These are phyloP conservation scores for Drosophila neonasuta DNA, from an alignment of 2,888 invertebrate genomes.

Conservation along the genomic window DNA sequence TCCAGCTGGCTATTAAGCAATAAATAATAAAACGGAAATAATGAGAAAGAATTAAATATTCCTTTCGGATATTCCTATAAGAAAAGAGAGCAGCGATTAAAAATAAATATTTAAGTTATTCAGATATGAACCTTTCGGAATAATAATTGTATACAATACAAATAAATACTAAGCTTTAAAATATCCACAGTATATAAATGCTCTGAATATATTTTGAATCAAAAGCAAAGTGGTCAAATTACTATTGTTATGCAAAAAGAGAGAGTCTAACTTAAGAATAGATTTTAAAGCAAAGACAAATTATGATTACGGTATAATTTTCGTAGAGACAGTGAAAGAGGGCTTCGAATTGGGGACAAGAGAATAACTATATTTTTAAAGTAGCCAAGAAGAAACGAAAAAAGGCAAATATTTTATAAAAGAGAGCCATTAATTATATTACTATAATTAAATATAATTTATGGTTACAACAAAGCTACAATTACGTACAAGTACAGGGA, in stretches of 20 bases:
- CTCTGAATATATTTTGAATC: background rate
- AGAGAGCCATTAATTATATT: background rate
- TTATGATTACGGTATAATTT: constrained; percentile 1
- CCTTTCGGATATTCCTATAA: background rate
- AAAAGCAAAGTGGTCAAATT: background rate
- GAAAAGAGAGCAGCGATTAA: background rate
- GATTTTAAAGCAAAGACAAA: background rate
- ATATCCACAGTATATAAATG: no score
- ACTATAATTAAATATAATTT: constrained; percentile 4
- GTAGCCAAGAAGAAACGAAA: background rate
- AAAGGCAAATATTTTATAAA: background rate
- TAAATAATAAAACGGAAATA: background rate
- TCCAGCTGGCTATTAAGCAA: background rate
- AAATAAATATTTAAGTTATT: background rate
- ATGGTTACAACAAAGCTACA: no score
- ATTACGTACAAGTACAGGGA: no score
- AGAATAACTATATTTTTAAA: background rate
- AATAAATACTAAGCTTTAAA: background rate
- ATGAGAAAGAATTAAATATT: background rate
- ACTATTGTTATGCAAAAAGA: constrained; percentile 3
- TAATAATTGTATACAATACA: background rate
- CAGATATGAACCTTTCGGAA: background rate
- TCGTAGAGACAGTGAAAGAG: background rate
- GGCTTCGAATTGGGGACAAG: background rate
- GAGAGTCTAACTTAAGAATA: background rate